A percentile compares a stretch with the other conserved stretches of the same genome.
Evolutionary conservation across 1,140 invertebrate species (phyloP).

Genomic region (Zaprionus vittiger): DNA sequence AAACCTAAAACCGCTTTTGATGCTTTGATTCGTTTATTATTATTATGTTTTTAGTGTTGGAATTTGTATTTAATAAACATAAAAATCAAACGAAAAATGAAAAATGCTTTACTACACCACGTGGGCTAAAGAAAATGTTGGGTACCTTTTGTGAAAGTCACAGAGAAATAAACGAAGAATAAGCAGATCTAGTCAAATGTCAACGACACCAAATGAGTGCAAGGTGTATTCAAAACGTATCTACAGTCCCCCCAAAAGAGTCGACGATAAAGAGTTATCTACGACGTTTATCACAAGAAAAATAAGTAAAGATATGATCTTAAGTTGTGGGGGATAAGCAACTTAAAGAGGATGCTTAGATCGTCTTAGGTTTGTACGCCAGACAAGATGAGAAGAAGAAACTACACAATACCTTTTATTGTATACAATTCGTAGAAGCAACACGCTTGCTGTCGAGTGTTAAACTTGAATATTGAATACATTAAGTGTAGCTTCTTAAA

Average conservation of each 20-base stretch:
- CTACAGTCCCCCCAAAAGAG: background rate
- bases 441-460: background rate
- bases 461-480: background rate
- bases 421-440: background rate
- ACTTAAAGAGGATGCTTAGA: background rate
- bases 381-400: background rate
- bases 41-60: constrained; percentile 29
- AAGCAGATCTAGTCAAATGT: constrained; percentile 21
- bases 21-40: constrained; percentile 28
- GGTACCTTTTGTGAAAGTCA: constrained; percentile 27
- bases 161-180: background rate
- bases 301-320: constrained; percentile 6
- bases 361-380: background rate
- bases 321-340: constrained; percentile 19
- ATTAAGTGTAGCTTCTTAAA: background rate
- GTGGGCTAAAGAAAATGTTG: constrained; percentile 23
- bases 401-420: background rate
- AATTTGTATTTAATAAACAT: constrained; percentile 59
- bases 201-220: constrained; percentile 22
- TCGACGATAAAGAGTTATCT: constrained; percentile 9
- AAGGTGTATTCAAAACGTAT: constrained; percentile 17
- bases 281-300: constrained; percentile 10
- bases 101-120: constrained; percentile 26
- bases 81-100: constrained; percentile 35
- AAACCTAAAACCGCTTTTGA: constrained; percentile 27